Evolutionary conservation across 30 jellyfish, hydroid and myxozoan species (phyloP).

Genomic region (Hydractinia echinata): DNA sequence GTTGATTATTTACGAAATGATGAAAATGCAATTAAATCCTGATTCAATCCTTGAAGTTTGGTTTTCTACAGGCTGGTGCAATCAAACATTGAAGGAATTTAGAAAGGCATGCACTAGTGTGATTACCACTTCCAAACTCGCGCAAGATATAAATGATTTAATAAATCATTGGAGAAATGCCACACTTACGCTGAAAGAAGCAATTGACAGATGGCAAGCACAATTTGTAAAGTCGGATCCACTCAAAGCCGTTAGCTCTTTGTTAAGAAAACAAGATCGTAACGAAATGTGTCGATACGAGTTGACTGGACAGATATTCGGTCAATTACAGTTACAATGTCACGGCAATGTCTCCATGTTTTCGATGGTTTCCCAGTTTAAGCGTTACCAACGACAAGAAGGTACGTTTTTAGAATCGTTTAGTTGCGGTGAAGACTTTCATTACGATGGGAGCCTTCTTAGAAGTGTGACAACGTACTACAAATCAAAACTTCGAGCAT

Average conservation of each 20-base stretch:
- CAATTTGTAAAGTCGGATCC: neutral
- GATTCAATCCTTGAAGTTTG: constrained; percentile 3
- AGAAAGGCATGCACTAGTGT: neutral
- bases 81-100: constrained; percentile 1
- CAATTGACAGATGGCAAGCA: neutral
- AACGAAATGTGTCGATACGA: neutral
- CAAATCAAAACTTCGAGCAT: no score
- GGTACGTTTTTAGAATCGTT: no score
- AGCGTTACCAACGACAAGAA: no score
- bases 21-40: neutral
- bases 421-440: no score
- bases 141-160: neutral
- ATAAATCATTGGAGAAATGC: neutral
- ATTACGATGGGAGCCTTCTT: no score
- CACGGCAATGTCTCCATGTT: constrained; percentile 23
- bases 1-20: constrained; percentile 3
- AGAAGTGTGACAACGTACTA: no score
- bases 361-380: no score
- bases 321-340: neutral
- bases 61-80: constrained; percentile 22
- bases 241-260: neutral
- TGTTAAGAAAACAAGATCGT: neutral
- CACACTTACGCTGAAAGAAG: neutral
- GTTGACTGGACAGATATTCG: constrained; percentile 13
- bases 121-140: neutral